phyloP scores from a whole-genome alignment of 2,888 invertebrate genomes.

The Ypsolopha scabrella region DNA sequence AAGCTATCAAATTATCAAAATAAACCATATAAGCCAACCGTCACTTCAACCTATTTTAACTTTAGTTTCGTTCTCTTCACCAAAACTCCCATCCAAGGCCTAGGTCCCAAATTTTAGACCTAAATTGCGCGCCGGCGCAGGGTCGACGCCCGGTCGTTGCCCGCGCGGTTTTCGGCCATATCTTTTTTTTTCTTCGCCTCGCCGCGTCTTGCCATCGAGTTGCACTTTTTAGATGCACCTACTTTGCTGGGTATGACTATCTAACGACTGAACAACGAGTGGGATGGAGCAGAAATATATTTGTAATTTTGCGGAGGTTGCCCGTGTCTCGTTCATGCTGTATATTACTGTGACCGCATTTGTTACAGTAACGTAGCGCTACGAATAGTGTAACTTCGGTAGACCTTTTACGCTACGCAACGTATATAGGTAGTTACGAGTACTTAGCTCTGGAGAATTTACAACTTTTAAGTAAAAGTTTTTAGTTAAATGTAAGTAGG shows the following conservation, averaged over 20 bases:
- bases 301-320: background rate
- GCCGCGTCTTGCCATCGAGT: slow-evolving; percentile 22
- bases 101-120: slow-evolving; percentile 28
- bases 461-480: too few species aligned
- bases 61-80: too few species aligned
- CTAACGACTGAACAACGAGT: slow-evolving; percentile 44
- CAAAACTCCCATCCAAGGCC: slow-evolving; percentile 15
- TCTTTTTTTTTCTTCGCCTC: slow-evolving; percentile 28
- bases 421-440: too few species aligned
- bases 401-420: too few species aligned
- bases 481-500: too few species aligned
- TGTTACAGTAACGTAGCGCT: background rate
- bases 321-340: too few species aligned
- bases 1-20: too few species aligned
- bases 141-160: slow-evolving; percentile 61
- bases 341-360: background rate
- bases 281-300: slow-evolving; percentile 21
- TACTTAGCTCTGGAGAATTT: too few species aligned
- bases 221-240: slow-evolving; percentile 70
- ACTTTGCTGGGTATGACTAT: slow-evolving; percentile 60
- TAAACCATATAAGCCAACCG: too few species aligned
- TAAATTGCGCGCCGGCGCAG: slow-evolving; percentile 23
- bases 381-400: too few species aligned
- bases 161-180: slow-evolving; percentile 48
- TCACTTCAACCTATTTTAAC: too few species aligned